Base-by-base conservation (phyloP, 2,888 invertebrate species). In the Cryptus armator region DNA sequence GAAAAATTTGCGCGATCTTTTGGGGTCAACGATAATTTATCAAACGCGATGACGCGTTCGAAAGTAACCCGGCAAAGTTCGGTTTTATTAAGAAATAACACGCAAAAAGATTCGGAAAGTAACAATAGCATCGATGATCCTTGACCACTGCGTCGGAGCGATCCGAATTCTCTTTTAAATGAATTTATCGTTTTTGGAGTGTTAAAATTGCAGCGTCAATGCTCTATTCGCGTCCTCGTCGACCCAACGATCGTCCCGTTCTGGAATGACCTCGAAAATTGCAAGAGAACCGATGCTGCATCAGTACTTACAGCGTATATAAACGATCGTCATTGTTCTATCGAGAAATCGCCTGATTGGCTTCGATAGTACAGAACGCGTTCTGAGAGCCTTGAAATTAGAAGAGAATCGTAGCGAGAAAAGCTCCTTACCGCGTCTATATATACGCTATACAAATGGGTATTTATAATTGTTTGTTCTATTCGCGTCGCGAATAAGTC, bases 241-340 rank as follows among this genome's bases (percentile, higher is more conserved):
- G 44, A 46, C 10, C 37, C 44, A 56, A 44, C 43, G 43, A 67
- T 56, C 37, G 56, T 56, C 44, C 48, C 43, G 19, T 83, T 78
- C 46, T 59, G 12, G 43, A 56, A n/a, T 24, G 74, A 64, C 79
- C 79, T 75, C 44, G 78, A 72, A 37, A 29, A 32, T 77, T 12
- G 7, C 67, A 19, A 37, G 44, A 3, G 4, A 51, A 48, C 32
- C 32, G 43, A 68, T 48, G 32, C 75, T 32, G 62, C 81, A 7
- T n/a, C 16, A 43, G 48, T 48, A 24, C n/a, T 24, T 2, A 78
- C 51, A 64, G 37, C 66, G 71, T 48, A 64, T 37, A 79, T 43
- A 83, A 84, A 76, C 68, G 66, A 59, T 84, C 76, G 43, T 84
- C 71, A 80, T 80, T 76, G 79, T 83, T 75, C 75, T 51, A 84